phyloP scores from a whole-genome alignment of 2,797 vertebrate genomes.

The Anas bernieri region DNA sequence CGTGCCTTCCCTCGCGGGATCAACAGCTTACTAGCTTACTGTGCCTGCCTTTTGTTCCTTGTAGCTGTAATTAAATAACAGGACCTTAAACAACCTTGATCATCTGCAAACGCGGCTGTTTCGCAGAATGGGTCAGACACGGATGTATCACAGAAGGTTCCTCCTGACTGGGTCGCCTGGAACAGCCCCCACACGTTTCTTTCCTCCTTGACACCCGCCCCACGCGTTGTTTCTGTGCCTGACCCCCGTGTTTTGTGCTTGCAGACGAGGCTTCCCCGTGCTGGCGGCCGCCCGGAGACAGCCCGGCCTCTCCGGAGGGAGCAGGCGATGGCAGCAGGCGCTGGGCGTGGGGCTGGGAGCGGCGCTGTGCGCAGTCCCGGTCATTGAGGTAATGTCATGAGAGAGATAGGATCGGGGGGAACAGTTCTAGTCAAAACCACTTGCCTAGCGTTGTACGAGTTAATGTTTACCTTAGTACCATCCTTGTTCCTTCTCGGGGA shows the following conservation, averaged over 20 bases:
- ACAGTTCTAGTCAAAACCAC: fast-evolving
- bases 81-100: neutral
- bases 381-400: constrained; percentile 73
- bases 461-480: neutral
- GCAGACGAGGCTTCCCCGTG: constrained; percentile 51
- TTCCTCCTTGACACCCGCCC: fast-evolving
- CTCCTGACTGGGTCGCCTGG: fast-evolving
- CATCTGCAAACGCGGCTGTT: fast-evolving
- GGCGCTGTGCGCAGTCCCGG: constrained; percentile 76
- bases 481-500: neutral
- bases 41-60: neutral
- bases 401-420: fast-evolving
- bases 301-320: neutral
- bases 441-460: neutral
- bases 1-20: neutral
- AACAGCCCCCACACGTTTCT: neutral
- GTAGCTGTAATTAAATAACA: fast-evolving
- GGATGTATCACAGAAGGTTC: neutral
- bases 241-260: neutral
- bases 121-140: no score
- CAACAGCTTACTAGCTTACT: no score
- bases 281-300: neutral
- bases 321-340: constrained; percentile 55
- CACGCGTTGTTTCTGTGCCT: neutral
- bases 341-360: constrained; percentile 73